Conservation (phyloP, 2,113 vertebrate genomes). For the Zeus faber region DNA sequence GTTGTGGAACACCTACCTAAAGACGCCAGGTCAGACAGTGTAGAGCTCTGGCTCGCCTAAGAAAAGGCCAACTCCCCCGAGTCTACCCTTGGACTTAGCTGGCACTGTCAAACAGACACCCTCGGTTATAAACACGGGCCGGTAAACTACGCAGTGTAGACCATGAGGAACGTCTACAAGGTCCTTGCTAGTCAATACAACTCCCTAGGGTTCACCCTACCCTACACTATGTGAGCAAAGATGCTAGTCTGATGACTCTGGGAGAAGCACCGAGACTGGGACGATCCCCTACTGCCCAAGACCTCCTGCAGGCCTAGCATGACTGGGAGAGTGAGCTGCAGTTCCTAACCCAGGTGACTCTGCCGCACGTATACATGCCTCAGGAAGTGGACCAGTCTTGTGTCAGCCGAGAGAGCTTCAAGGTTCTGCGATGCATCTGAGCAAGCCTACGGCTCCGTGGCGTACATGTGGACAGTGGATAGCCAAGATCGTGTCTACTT, state of each 20-base stretch:
- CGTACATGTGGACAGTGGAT: constrained; percentile 4
- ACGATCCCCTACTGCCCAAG: no score
- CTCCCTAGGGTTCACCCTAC: constrained; percentile 4
- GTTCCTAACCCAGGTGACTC: neutral
- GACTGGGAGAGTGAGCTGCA: no score
- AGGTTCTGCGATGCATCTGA: constrained; percentile 12
- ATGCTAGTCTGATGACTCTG: neutral
- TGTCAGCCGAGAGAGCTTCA: neutral
- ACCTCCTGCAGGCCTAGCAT: no score
- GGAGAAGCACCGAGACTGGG: no score
- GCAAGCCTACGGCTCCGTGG: constrained; percentile 20
- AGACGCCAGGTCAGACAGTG: neutral
- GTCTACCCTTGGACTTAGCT: constrained; percentile 8
- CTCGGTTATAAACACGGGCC: neutral
- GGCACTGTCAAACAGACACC: constrained; percentile 3
- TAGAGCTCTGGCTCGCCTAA: constrained; percentile 11
- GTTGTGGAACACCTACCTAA: constrained; percentile 7
- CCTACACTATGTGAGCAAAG: neutral
- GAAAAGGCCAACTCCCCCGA: constrained; percentile 1
- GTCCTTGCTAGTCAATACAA: constrained; percentile 12
- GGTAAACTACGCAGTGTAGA: neutral
- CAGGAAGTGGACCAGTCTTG: no score
- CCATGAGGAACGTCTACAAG: constrained; percentile 14
- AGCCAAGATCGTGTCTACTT: neutral
- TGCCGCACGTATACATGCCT: no score